These are phyloP conservation scores for Prosopocoilus inquinatus DNA, from an alignment of 2,888 invertebrate species.

Conservation along the genomic window DNA sequence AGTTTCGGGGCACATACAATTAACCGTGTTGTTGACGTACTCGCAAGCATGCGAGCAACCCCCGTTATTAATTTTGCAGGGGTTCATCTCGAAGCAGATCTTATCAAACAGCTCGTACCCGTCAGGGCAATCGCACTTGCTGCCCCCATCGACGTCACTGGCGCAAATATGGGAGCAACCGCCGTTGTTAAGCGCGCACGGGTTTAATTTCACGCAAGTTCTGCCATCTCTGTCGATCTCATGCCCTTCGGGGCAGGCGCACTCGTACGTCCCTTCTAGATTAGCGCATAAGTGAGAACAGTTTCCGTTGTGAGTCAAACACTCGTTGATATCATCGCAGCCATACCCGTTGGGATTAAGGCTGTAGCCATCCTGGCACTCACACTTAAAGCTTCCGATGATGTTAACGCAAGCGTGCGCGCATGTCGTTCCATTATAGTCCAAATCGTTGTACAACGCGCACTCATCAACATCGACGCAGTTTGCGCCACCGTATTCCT, in stretches of 20 bases:
- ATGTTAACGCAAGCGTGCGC: constrained; percentile 39
- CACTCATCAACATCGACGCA: constrained; percentile 36
- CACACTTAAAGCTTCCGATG: constrained; percentile 37
- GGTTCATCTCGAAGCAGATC: constrained; percentile 28
- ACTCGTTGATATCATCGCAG: constrained; percentile 51
- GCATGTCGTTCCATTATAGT: constrained; percentile 33
- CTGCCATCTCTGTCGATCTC: constrained; percentile 46
- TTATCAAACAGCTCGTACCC: constrained; percentile 38
- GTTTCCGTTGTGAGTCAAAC: constrained; percentile 42
- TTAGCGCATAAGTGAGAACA: constrained; percentile 55
- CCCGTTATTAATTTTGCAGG: constrained; percentile 24
- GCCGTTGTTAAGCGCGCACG: constrained; percentile 59
- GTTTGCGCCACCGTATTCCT: constrained; percentile 20
- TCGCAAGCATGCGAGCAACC: constrained; percentile 60
- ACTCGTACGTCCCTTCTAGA: constrained; percentile 46
- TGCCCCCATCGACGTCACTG: constrained; percentile 52
- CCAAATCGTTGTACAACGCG: constrained; percentile 31
- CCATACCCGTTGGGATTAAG: constrained; percentile 31
- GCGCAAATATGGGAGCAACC: constrained; percentile 63
- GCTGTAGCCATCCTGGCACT: constrained; percentile 36
- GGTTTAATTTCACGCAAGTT: constrained; percentile 54
- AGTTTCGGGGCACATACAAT: constrained; percentile 43
- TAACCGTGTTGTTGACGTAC: constrained; percentile 48
- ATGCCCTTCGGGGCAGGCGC: constrained; percentile 57
- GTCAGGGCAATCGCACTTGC: constrained; percentile 41